phyloP scores from a whole-genome alignment of 2,797 vertebrate genomes.

The Notamacropus eugenii region DNA sequence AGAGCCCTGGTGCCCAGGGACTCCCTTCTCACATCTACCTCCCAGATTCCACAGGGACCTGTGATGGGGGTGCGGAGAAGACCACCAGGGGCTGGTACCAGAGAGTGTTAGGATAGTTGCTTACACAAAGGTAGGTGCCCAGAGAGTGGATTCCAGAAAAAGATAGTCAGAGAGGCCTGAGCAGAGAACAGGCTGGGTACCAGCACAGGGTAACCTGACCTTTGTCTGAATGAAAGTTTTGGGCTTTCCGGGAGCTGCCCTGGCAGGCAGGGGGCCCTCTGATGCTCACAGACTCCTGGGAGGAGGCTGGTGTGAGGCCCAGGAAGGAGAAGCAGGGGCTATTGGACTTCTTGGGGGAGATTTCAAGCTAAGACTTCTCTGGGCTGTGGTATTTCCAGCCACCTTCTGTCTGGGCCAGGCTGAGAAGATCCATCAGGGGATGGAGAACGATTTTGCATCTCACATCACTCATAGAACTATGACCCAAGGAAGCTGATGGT shows the following conservation, averaged over 20 bases:
- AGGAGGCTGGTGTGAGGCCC: not conserved
- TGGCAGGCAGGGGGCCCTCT: not conserved
- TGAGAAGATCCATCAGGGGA: too few relatives aligned
- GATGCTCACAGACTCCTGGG: not conserved
- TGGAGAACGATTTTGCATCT: too few relatives aligned
- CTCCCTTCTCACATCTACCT: not conserved
- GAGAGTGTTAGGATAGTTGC: not conserved
- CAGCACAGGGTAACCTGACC: not conserved
- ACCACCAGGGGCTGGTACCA: not conserved
- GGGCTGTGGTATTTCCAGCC: too few relatives aligned
- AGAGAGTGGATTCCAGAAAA: not conserved
- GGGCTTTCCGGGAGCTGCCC: not conserved
- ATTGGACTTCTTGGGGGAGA: too few relatives aligned
- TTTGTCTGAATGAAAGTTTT: not conserved
- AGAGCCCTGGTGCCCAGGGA: not conserved
- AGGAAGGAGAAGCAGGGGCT: not conserved
- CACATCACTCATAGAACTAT: too few relatives aligned
- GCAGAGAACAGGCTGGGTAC: not conserved
- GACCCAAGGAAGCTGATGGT: too few relatives aligned
- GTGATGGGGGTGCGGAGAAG: not conserved
- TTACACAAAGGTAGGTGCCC: not conserved
- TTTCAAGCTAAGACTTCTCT: too few relatives aligned
- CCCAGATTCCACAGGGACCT: not conserved
- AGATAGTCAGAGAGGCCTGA: not conserved
- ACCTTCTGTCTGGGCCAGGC: too few relatives aligned